Base-by-base conservation (phyloP, 2,888 invertebrate species). In the Drosophila longiperda region DNA sequence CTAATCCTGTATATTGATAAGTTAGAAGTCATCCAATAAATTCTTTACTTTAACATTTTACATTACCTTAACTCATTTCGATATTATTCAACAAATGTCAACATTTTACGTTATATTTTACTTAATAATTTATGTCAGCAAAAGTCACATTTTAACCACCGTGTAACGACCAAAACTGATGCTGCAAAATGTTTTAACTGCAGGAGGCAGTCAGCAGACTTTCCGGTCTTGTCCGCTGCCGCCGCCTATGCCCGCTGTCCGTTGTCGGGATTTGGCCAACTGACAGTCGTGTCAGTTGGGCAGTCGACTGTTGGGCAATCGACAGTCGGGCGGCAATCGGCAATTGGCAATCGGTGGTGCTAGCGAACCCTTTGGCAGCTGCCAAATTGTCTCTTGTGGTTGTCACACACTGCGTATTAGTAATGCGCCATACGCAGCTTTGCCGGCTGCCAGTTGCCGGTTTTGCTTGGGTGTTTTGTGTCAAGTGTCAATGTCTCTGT, bases 381-480 rank as follows among this genome's bases (percentile, higher is more conserved):
- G 89, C 89, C 91, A 90, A 90, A 91, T 87, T 90, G 89, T 90
- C 91, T 90, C 91, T 84, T 89, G 87, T 79, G 91, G 90, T 86
- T 82, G 80, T 75, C 90, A 88, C 89, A 87, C 88, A 87, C 82
- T 87, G 90, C 90, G 87, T 90, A 86, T 88, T 90, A 90, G 90
- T 88, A 90, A 85, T 89, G 88, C 83, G 83, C 88, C 82, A 78
- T 78, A 87, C 82, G 85, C 82, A 87, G 79, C 89, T 78, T 81
- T 75, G 66, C 62, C 71, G 72, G 50, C 57, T 67, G 69, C 60
- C 42, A 60, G 45, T 48, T 66, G 62, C 58, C 50, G 42, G 40
- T 40, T 57, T 71, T 80, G 67, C 60, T 72, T 32, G 73, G 61
- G 36, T 65, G 67, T 73, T 80, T 77, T 67, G 78, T 81, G 83